Evolutionary conservation across 2,113 vertebrate species (phyloP).

Genomic region (Prolemur simus): DNA sequence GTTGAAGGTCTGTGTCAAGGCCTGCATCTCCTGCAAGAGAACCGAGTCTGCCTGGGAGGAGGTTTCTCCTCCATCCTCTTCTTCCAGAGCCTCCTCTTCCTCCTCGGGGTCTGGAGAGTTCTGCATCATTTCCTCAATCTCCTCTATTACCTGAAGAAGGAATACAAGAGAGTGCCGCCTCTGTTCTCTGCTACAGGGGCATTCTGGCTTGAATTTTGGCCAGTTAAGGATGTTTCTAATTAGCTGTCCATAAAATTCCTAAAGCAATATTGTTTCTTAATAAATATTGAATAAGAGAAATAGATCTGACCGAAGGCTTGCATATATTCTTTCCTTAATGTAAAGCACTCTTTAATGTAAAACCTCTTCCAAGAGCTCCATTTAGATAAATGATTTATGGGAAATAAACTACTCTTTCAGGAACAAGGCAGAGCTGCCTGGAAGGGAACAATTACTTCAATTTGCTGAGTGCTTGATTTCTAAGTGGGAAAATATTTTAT

Average conservation of each 20-base stretch:
- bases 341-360: constrained; percentile 20
- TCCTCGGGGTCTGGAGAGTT: constrained; percentile 94
- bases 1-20: constrained; percentile 91
- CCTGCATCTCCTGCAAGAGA: constrained; percentile 92
- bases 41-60: constrained; percentile 88
- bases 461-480: constrained; percentile 52
- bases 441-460: constrained; percentile 56
- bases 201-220: not conserved
- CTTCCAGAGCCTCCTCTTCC: constrained; percentile 90
- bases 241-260: constrained; percentile 8
- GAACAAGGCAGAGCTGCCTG: constrained; percentile 33
- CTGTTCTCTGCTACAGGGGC: not conserved
- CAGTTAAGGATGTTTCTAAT: not conserved
- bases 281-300: constrained; percentile 61
- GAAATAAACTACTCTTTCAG: constrained; percentile 57
- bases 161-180: not conserved
- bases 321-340: not conserved
- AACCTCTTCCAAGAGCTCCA: constrained; percentile 64
- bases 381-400: constrained; percentile 65
- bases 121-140: constrained; percentile 98
- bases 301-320: not conserved
- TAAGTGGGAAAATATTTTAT: constrained; percentile 55
- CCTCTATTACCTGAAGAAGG: constrained; percentile 91
- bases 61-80: constrained; percentile 87
- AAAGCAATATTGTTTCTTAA: not conserved